Conservation (phyloP, 2,113 vertebrate genomes). For the Amblyornis subalaris region DNA sequence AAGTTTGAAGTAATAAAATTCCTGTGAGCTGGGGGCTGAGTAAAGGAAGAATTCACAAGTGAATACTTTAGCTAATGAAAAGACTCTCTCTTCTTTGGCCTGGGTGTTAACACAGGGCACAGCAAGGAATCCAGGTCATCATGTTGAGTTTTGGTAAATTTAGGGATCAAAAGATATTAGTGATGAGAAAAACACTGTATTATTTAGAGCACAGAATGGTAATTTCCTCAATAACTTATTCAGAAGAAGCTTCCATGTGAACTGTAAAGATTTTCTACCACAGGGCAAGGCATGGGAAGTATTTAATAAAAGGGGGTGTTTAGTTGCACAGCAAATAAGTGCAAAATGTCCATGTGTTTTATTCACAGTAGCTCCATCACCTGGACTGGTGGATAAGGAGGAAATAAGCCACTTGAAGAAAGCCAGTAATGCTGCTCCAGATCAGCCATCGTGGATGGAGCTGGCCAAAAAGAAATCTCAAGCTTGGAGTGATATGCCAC, state of each 20-base stretch:
- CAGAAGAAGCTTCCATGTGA: not conserved
- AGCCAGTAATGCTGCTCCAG: constrained; percentile 61
- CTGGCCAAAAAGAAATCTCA: constrained; percentile 95
- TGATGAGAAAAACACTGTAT: not conserved
- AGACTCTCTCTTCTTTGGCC: not conserved
- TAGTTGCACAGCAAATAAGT: not conserved
- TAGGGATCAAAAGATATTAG: not conserved
- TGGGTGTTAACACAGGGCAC: not conserved
- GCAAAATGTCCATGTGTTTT: not conserved
- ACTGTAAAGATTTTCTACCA: not conserved
- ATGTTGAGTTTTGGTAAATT: not conserved
- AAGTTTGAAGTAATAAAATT: not conserved
- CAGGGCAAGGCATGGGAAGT: not conserved
- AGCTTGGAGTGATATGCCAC: constrained; percentile 93
- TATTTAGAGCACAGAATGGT: not conserved
- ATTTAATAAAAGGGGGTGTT: not conserved
- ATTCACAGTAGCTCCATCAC: constrained; percentile 46
- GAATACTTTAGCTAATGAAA: not conserved
- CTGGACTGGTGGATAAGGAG: constrained; percentile 61
- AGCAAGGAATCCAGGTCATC: not conserved
- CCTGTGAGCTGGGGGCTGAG: not conserved
- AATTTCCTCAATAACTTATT: not conserved
- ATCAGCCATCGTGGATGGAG: constrained; percentile 94
- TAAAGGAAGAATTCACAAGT: not conserved
- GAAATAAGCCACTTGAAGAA: constrained; percentile 72